Conservation (phyloP, 30 jellyfish, hydroid and myxozoan species). For the Chrysaora quinquecirrha region DNA sequence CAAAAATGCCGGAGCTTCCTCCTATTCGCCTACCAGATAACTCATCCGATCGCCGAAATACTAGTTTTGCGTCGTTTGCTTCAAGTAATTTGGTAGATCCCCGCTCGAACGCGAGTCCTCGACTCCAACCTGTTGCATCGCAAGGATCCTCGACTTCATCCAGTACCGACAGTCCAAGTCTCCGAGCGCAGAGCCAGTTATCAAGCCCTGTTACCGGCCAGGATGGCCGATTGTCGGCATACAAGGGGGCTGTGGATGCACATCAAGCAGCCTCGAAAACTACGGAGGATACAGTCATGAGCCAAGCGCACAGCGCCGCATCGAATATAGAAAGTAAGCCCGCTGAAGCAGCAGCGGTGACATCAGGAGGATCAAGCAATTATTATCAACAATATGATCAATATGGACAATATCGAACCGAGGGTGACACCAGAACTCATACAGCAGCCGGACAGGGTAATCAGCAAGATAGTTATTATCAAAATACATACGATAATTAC, state of each 20-base stretch:
- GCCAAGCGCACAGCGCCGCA: not conserved
- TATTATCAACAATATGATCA: too few relatives aligned
- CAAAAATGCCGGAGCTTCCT: conserved; percentile 89
- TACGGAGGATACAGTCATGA: not conserved
- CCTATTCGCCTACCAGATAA: conserved; percentile 79
- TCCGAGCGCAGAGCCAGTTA: conserved; percentile 28
- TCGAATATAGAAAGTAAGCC: not conserved
- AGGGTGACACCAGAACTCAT: conserved; percentile 1
- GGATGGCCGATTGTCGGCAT: conserved; percentile 22
- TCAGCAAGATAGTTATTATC: conserved; percentile 26
- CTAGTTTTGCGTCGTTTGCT: conserved; percentile 14
- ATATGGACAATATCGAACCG: not conserved
- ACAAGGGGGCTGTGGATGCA: not conserved
- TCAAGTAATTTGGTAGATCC: conserved; percentile 45
- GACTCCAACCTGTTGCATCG: not conserved
- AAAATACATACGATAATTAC: conserved; percentile 11
- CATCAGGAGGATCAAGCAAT: too few relatives aligned
- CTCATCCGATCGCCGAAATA: conserved; percentile 34
- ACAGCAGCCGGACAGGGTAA: conserved; percentile 23
- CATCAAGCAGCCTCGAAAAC: not conserved
- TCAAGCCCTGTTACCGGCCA: conserved; percentile 48
- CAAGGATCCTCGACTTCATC: conserved; percentile 26
- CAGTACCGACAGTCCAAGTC: conserved; percentile 37
- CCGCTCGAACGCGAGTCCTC: conserved; percentile 59
- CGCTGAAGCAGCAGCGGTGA: not conserved